Evolutionary conservation across 2,797 vertebrate species (phyloP).

Genomic region (Scomberomorus guttatus): DNA sequence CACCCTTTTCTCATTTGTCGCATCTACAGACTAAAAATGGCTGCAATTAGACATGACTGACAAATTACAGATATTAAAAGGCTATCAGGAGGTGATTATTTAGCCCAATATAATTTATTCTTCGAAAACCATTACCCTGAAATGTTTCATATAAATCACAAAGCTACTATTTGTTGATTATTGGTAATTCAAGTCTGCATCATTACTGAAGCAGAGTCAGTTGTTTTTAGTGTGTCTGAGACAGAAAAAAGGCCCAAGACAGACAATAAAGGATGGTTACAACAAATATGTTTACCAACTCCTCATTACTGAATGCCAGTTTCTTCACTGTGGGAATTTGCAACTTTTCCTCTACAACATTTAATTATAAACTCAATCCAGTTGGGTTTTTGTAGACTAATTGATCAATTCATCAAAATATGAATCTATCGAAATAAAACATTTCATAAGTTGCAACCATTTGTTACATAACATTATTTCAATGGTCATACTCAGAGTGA

Average conservation of each 20-base stretch:
- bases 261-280: no score
- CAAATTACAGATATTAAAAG: neutral
- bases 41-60: conserved; percentile 7
- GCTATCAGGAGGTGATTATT: neutral
- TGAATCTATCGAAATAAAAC: no score
- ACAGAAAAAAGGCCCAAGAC: neutral
- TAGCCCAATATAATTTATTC: neutral
- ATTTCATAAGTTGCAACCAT: no score
- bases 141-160: neutral
- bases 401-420: no score
- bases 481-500: no score
- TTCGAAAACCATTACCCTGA: conserved; percentile 5
- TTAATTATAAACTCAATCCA: no score
- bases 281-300: no score
- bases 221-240: neutral
- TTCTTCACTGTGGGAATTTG: no score
- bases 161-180: neutral
- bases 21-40: neutral
- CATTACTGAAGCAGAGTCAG: conserved; percentile 10
- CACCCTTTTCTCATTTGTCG: neutral
- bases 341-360: no score
- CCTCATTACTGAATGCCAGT: no score
- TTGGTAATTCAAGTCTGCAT: conserved; percentile 3
- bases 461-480: neutral
- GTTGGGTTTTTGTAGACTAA: no score